A percentile compares a stretch with the other conserved stretches of the same genome.
phyloP scores from a whole-genome alignment of 1,140 invertebrate species.

The Leptoteleia sp. region DNA sequence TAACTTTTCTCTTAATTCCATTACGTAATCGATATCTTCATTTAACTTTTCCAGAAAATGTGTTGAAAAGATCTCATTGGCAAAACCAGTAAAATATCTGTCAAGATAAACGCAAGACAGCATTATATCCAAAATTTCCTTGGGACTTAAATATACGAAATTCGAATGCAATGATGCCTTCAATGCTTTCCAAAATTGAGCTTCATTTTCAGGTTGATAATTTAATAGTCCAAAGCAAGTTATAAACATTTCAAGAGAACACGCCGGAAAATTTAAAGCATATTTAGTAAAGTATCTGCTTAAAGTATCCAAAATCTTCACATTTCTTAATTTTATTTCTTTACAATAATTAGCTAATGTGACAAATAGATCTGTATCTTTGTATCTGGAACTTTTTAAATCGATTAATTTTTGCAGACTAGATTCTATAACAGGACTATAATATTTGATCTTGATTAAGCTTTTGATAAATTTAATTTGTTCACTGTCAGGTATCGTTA shows the following conservation, averaged over 20 bases:
- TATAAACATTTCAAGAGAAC: slow-evolving; percentile 83
- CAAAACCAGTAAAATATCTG: slow-evolving; percentile 85
- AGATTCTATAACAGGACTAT: slow-evolving; percentile 77
- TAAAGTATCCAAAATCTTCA: slow-evolving; percentile 82
- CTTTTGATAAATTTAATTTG: slow-evolving; percentile 77
- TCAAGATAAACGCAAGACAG: slow-evolving; percentile 85
- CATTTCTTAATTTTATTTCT: slow-evolving; percentile 83
- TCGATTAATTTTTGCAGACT: slow-evolving; percentile 85
- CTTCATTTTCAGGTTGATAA: slow-evolving; percentile 81
- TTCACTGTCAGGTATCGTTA: slow-evolving; percentile 25
- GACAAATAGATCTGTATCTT: slow-evolving; percentile 83
- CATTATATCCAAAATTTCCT: slow-evolving; percentile 84
- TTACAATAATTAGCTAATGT: slow-evolving; percentile 85
- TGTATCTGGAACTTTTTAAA: slow-evolving; percentile 78
- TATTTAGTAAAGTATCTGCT: slow-evolving; percentile 83
- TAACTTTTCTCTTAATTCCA: slow-evolving; percentile 80
- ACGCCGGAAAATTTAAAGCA: slow-evolving; percentile 79
- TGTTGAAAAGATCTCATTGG: slow-evolving; percentile 83
- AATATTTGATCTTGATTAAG: slow-evolving; percentile 82
- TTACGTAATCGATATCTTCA: slow-evolving; percentile 66
- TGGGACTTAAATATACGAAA: slow-evolving; percentile 83
- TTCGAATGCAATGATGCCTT: slow-evolving; percentile 83
- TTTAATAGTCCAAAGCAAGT: slow-evolving; percentile 85
- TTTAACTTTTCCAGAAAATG: slow-evolving; percentile 84
- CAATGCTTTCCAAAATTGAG: slow-evolving; percentile 83